A percentile compares a stretch with the other conserved stretches of the same genome.
phyloP scores from a whole-genome alignment of 2,113 vertebrate genomes.

The Paedocypris sp. region DNA sequence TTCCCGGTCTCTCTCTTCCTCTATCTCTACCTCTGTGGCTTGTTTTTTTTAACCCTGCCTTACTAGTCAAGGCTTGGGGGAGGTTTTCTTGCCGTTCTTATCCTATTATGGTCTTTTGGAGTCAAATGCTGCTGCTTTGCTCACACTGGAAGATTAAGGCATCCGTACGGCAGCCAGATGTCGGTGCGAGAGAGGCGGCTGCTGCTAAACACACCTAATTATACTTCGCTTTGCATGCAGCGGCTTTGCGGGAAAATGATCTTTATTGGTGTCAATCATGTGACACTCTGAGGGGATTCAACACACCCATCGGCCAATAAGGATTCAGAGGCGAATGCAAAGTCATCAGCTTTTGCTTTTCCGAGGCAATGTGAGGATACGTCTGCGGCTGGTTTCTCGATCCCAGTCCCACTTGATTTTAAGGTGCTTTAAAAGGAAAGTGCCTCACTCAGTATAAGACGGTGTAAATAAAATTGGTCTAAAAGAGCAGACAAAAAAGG shows the following conservation, averaged over 20 bases:
- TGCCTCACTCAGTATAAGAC: too few relatives aligned
- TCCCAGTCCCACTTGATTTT: too few relatives aligned
- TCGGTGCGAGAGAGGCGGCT: conserved; percentile 1
- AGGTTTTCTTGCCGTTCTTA: background rate
- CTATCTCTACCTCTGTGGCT: background rate
- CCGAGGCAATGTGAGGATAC: too few relatives aligned
- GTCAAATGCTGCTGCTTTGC: conserved; percentile 7
- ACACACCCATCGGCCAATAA: background rate
- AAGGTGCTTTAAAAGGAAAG: too few relatives aligned
- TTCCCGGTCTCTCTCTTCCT: background rate
- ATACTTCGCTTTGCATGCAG: conserved; percentile 4
- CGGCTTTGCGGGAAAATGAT: conserved; percentile 9
- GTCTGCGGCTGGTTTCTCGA: too few relatives aligned
- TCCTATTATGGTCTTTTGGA: conserved; percentile 8
- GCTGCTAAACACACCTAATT: conserved; percentile 19
- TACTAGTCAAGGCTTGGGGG: conserved; percentile 4
- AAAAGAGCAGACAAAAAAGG: too few relatives aligned
- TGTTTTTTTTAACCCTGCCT: conserved; percentile 4
- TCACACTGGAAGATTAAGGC: too few relatives aligned
- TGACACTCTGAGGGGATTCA: conserved; percentile 2
- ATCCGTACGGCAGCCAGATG: background rate
- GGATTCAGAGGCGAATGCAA: background rate
- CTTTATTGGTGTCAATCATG: conserved; percentile 20
- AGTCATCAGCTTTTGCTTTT: too few relatives aligned
- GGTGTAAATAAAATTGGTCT: too few relatives aligned